phyloP scores from a whole-genome alignment of 2,888 invertebrate species.

The Achlya flavicornis region DNA sequence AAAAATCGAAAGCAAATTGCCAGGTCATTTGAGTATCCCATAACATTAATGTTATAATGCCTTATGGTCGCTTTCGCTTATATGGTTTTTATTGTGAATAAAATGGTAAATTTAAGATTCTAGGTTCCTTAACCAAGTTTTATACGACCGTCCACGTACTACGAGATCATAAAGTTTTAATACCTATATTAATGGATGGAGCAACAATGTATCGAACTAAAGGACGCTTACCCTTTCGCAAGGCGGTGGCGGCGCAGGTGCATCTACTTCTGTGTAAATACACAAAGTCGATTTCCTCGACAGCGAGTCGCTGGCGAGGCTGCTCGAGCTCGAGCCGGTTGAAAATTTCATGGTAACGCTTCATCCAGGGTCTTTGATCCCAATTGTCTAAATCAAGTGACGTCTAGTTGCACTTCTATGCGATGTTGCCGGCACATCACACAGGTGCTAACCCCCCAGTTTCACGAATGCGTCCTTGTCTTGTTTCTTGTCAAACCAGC shows the following conservation, averaged over 20 bases:
- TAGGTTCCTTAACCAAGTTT: slow-evolving; percentile 26
- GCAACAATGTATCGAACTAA: slow-evolving; percentile 15
- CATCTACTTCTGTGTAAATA: slow-evolving; percentile 85
- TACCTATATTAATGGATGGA: slow-evolving; percentile 2
- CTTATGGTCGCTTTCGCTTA: slow-evolving; percentile 46
- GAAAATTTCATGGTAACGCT: slow-evolving; percentile 83
- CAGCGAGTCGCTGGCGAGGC: slow-evolving; percentile 86
- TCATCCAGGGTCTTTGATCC: slow-evolving; percentile 44
- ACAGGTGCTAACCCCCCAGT: slow-evolving; percentile 54
- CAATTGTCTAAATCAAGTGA: slow-evolving; percentile 60
- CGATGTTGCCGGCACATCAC: slow-evolving; percentile 78
- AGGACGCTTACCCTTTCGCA: slow-evolving; percentile 81
- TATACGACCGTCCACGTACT: slow-evolving; percentile 24
- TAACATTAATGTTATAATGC: slow-evolving; percentile 48
- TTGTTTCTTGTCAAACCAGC: not conserved
- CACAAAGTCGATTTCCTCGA: slow-evolving; percentile 87
- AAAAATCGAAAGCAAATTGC: slow-evolving; percentile 70
- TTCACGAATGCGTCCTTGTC: slow-evolving; percentile 7
- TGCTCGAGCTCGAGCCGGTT: slow-evolving; percentile 86
- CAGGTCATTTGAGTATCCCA: slow-evolving; percentile 45
- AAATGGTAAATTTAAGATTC: slow-evolving; percentile 28
- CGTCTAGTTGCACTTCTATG: slow-evolving; percentile 71
- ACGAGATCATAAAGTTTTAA: slow-evolving; percentile 15
- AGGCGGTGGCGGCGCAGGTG: slow-evolving; percentile 63
- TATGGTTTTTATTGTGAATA: slow-evolving; percentile 29